These are phyloP conservation scores for Andrena flavipes DNA, from an alignment of 2,888 invertebrate genomes.

Conservation along the genomic window DNA sequence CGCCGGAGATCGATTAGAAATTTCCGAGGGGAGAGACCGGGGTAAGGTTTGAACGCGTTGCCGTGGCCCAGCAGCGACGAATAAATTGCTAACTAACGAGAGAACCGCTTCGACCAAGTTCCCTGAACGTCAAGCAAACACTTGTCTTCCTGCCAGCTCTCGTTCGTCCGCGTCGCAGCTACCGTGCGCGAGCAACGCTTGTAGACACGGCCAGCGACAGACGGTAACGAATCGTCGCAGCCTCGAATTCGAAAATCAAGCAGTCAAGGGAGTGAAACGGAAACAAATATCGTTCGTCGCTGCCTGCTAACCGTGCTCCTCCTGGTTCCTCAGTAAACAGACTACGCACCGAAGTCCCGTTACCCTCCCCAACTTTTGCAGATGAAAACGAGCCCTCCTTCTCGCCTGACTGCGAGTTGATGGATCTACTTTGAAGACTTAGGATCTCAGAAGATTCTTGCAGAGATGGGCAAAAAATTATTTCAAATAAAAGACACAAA, in stretches of 20 bases:
- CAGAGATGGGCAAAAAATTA: no score
- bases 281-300: conserved; percentile 29
- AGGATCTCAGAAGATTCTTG: no score
- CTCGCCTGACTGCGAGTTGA: no score
- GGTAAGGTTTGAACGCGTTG: conserved; percentile 6
- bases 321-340: conserved; percentile 9
- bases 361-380: no score
- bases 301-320: conserved; percentile 24
- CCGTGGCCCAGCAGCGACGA: neutral
- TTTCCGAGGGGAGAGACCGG: conserved; percentile 9
- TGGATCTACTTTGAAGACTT: no score
- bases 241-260: conserved; percentile 33
- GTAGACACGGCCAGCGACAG: conserved; percentile 25
- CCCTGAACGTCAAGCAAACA: conserved; percentile 29
- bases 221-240: conserved; percentile 38
- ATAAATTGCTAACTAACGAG: conserved; percentile 42
- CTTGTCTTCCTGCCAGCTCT: conserved; percentile 7
- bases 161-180: neutral
- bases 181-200: neutral
- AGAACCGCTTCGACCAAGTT: conserved; percentile 27
- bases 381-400: no score
- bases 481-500: no score
- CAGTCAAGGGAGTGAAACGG: conserved; percentile 1
- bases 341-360: no score
- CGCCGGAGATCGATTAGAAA: no score